Evolutionary conservation across 2,113 vertebrate species (phyloP), one percentile per base, ranked within the genome.

Genomic region (Sinocyclocheilus maitianheensis): DNA sequence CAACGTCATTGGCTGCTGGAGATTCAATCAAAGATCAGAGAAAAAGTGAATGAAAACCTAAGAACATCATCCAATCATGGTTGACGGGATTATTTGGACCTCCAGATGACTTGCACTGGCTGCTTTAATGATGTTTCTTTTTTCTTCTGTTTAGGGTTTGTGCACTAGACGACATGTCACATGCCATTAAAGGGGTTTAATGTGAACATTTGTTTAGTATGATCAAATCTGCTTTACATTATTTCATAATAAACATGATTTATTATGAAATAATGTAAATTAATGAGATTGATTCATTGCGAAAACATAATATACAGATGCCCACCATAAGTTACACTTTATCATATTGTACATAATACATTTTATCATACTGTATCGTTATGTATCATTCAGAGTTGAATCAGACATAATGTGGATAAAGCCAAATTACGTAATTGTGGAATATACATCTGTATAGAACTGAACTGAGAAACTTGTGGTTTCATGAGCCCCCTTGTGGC

Each of bases 21-120:
- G 51, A 82, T 43, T 89, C 80, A 77, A 55, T 91, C 86, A 90
- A n/a, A 22, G 22, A 62, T 75, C 18, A 5, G 30, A 14, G 83
- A 83, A 88, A 46, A 67, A 46, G 34, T 92, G 90, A 94, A 93
- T 90, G 88, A 90, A 91, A 76, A 14, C 34, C 20, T 40, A 24
- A 51, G 7, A 79, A 8, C 16, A 22, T 86, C 77, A 62, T 60
- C 63, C 75, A 40, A 78, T 78, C 84, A 67, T 18, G 8, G 20
- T 4, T 37, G 77, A n/a, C 77, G 53, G 4, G 53, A 30, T 55
- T 79, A 34, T 26, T 26, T 55, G 53, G 18, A 6, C 16, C 53
- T 79, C 53, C 26, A 11, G 43, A 65, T 81, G 58, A 65, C 24
- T 20, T 71, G 67, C 30, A 71, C 67, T 69, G 65, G 30, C 7